Conservation (phyloP, 2,888 invertebrate species). For the Siphlonurus alternatus region DNA sequence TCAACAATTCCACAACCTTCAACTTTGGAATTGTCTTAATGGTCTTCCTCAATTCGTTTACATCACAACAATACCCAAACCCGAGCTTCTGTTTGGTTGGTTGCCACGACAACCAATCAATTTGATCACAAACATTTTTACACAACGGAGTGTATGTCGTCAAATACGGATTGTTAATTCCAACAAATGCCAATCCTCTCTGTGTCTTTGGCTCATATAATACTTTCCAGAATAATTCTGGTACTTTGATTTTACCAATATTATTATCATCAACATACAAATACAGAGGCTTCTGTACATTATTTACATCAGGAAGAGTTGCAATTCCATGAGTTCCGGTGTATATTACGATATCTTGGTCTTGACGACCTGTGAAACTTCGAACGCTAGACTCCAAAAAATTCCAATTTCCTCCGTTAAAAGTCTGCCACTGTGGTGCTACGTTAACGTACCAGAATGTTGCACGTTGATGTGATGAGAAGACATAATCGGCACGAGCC, state of each 20-base stretch:
- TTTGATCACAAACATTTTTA: background rate
- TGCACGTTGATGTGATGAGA: slow-evolving; percentile 36
- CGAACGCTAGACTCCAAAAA: background rate
- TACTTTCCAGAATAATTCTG: slow-evolving; percentile 22
- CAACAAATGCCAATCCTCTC: slow-evolving; percentile 39
- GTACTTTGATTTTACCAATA: slow-evolving; percentile 9
- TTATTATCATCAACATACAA: slow-evolving; percentile 7
- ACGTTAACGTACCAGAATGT: slow-evolving; percentile 47
- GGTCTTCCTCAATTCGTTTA: background rate
- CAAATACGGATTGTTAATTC: slow-evolving; percentile 42
- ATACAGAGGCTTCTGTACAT: background rate
- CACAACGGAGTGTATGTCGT: slow-evolving; percentile 9
- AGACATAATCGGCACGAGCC: slow-evolving; percentile 43
- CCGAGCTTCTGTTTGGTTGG: background rate
- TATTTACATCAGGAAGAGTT: slow-evolving; percentile 2
- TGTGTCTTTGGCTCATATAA: slow-evolving; percentile 33
- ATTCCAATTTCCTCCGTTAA: slow-evolving; percentile 42
- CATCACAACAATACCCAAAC: background rate
- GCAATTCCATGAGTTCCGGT: slow-evolving; percentile 6
- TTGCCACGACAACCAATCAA: background rate
- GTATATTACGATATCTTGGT: background rate
- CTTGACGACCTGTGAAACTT: background rate
- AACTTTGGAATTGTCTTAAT: background rate
- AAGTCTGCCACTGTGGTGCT: slow-evolving; percentile 47
- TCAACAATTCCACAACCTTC: background rate